Percentiles rank a stretch among this genome's conserved stretches.
Conservation (phyloP, 2,888 invertebrate species). For the Drosophila sordidapex region DNA sequence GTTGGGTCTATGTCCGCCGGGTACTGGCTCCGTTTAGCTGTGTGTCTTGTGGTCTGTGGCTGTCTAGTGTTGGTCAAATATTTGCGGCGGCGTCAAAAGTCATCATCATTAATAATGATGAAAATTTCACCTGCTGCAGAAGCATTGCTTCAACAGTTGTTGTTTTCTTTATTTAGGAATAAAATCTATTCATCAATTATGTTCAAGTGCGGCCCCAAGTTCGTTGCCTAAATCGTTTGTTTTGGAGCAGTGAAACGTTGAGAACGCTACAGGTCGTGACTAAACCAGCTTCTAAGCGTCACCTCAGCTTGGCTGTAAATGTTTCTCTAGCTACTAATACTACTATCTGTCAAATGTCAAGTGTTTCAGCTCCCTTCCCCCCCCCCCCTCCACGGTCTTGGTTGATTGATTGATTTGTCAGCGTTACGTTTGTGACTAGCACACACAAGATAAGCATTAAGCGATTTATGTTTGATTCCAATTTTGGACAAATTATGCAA, state of each 20-base stretch:
- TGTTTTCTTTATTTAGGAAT: conserved; percentile 70
- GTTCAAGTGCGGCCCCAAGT: conserved; percentile 55
- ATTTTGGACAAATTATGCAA: conserved; percentile 77
- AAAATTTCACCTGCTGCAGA: conserved; percentile 78
- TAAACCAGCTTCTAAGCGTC: conserved; percentile 25
- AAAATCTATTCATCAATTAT: conserved; percentile 65
- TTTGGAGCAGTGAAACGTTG: conserved; percentile 36
- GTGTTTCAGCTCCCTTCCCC: neutral
- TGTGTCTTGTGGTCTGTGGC: conserved; percentile 25
- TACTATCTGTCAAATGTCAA: conserved; percentile 60
- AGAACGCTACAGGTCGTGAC: conserved; percentile 12
- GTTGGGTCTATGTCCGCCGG: conserved; percentile 19
- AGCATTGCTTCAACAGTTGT: conserved; percentile 35
- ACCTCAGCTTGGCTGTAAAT: conserved; percentile 11
- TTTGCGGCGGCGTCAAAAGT: conserved; percentile 73
- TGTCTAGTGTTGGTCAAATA: conserved; percentile 70
- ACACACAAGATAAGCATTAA: conserved; percentile 48
- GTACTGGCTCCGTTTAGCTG: conserved; percentile 40
- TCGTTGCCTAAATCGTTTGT: conserved; percentile 53
- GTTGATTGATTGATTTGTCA: conserved; percentile 74
- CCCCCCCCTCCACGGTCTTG: neutral
- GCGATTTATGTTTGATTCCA: conserved; percentile 66
- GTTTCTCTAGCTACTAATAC: neutral
- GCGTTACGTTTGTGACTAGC: conserved; percentile 55
- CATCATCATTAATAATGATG: conserved; percentile 79